Base-by-base conservation (phyloP, 2,888 invertebrate genomes). In the Epistrophella euchroma region DNA sequence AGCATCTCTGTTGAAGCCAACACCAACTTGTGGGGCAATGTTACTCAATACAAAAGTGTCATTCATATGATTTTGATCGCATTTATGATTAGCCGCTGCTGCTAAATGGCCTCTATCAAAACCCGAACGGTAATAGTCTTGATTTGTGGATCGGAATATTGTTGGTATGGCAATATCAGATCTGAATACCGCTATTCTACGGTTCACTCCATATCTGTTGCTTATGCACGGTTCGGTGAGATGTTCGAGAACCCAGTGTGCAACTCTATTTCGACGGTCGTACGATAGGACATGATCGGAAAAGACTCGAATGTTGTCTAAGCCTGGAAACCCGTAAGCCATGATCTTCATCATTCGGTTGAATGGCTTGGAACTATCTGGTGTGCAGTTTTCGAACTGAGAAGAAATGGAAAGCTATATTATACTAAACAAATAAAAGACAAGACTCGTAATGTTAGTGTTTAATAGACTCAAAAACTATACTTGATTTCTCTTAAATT, bases 231-330 rank as follows among this genome's bases (percentile, higher is more conserved):
- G 95, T 70, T 94, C 94, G 0, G 97, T 97, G 56, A 99, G 92
- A 90, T 99, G 98, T 91, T 99, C 99, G 91, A 98, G 97, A 2
- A 99, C 99, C 99, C 99, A 99, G 91, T 98, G 95, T 0, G 99
- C 97, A 3, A 97, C 96, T 88, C 97, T 94, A 88, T 96, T 97
- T 86, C 97, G 94, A 86, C 95, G 95, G 91, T 99, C 99, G 89
- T 99, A 99, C 0, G 98, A 97, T 9, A 99, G 92, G 10, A 99
- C 96, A 93, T 94, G 99, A 92, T 98, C 97, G 89, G 97, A 97
- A 90, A 96, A 97, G 0, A 97, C 96, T 81, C 97, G 94, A 2
- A 99, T 93, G 91, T 97, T 96, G 90, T 97, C 97, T 84, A 97
- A 92, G 4, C 98, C 95, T 0, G 98, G 98, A 91, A 97, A 98